Evolutionary conservation across 2,113 vertebrate genomes (phyloP).

Genomic region (Lontra canadensis): DNA sequence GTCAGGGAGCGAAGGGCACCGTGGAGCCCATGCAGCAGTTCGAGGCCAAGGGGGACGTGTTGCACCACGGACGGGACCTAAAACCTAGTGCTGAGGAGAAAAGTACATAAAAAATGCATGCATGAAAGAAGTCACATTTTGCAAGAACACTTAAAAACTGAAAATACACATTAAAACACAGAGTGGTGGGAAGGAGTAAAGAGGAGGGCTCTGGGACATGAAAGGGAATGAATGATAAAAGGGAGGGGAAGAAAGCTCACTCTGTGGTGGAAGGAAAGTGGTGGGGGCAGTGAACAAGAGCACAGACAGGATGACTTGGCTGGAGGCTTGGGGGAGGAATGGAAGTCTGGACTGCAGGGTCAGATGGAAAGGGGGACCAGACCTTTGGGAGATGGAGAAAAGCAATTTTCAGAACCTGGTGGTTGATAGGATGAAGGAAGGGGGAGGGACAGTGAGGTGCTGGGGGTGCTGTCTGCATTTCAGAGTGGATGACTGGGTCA

Average conservation of each 20-base stretch:
- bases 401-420: not conserved
- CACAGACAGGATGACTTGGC: not conserved
- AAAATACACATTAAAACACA: not conserved
- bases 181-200: not conserved
- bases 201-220: not conserved
- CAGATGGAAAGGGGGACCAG: not conserved
- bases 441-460: no score
- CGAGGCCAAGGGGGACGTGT: not conserved
- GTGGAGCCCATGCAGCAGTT: not conserved
- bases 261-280: not conserved
- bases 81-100: not conserved
- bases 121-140: not conserved
- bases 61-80: not conserved
- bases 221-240: not conserved
- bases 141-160: not conserved
- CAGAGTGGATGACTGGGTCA: not conserved
- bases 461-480: not conserved
- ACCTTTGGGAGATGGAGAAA: not conserved
- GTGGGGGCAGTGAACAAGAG: not conserved
- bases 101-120: not conserved
- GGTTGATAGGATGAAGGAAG: not conserved
- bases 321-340: not conserved
- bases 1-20: rapidly evolving
- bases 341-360: not conserved
- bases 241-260: not conserved